These are phyloP conservation scores for Osmerus mordax DNA, from an alignment of 2,113 vertebrate species.

Conservation along the genomic window DNA sequence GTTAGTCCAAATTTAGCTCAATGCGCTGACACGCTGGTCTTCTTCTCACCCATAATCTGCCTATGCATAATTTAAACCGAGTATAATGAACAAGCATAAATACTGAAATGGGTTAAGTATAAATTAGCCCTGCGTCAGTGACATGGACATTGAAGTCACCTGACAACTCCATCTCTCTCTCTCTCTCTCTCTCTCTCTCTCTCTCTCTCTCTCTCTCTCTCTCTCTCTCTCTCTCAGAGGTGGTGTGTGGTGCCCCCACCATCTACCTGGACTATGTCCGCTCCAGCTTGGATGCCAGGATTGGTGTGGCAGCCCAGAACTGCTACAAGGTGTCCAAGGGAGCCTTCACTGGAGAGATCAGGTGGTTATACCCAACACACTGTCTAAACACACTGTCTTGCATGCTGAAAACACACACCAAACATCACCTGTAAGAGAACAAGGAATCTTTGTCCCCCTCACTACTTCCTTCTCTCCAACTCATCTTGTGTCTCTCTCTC, in stretches of 20 bases:
- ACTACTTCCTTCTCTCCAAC: not conserved
- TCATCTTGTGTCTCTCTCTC: not conserved
- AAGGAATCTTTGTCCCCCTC: not conserved
- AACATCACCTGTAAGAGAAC: not conserved
- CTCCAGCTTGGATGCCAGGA: slow-evolving; percentile 80
- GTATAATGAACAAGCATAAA: not conserved
- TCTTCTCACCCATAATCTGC: not conserved
- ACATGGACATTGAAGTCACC: too few relatives aligned
- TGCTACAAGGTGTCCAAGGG: slow-evolving; percentile 90
- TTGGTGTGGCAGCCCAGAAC: slow-evolving; percentile 85
- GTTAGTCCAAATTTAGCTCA: not conserved
- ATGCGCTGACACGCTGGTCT: not conserved
- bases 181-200: too few relatives aligned
- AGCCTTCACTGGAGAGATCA: slow-evolving; percentile 92
- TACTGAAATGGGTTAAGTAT: too few relatives aligned
- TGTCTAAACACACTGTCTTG: not conserved
- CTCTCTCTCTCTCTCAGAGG: slow-evolving; percentile 67
- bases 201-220: too few relatives aligned
- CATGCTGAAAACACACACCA: not conserved
- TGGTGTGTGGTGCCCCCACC: slow-evolving; percentile 84
- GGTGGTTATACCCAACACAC: too few relatives aligned
- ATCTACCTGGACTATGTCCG: slow-evolving; percentile 87
- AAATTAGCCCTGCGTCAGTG: too few relatives aligned
- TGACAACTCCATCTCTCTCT: not conserved
- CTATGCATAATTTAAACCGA: not conserved